Evolutionary conservation across 2,113 vertebrate genomes (phyloP).

Genomic region (Oreochromis aureus): DNA sequence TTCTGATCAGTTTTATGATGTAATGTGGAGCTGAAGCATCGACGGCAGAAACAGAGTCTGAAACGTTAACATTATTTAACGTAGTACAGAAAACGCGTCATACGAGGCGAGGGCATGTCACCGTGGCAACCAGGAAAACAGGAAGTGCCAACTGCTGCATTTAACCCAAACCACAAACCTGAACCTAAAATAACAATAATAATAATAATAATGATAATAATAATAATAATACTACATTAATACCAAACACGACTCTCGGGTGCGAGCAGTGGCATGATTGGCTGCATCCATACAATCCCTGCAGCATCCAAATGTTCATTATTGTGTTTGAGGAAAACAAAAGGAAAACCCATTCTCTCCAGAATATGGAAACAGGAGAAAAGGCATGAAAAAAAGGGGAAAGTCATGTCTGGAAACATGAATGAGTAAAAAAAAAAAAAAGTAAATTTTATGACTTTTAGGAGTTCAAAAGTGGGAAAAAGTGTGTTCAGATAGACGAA

Average conservation of each 20-base stretch:
- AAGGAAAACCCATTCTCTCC: accelerated
- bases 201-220: no score
- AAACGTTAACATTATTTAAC: not conserved
- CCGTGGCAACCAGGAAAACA: not conserved
- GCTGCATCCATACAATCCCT: not conserved
- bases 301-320: not conserved
- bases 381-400: not conserved
- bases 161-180: not conserved
- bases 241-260: not conserved
- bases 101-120: not conserved
- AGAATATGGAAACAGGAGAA: not conserved
- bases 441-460: not conserved
- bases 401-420: not conserved
- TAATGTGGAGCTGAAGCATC: not conserved
- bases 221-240: not conserved
- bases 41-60: not conserved
- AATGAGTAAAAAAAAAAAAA: not conserved
- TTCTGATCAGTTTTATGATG: not conserved
- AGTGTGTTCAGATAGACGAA: not conserved
- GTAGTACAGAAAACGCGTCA: not conserved
- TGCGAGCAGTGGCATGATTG: not conserved
- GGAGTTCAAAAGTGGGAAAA: not conserved
- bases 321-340: not conserved
- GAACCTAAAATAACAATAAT: not conserved
- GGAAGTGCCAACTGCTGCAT: not conserved